Evolutionary conservation across 35 echinoderm and acorn worm species (phyloP).

Genomic region (Stichopus chloronotus): DNA sequence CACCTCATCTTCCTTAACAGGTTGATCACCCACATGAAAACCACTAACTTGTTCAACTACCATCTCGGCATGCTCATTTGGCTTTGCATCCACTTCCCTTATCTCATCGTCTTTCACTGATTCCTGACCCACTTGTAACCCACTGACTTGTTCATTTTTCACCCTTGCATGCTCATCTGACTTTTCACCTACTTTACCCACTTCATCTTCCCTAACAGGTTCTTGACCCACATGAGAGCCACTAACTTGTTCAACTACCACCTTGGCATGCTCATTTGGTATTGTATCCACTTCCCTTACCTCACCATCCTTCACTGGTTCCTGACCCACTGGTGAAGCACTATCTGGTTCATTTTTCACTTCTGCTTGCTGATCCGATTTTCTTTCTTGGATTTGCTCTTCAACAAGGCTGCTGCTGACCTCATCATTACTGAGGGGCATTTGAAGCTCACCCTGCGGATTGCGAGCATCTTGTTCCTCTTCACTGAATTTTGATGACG

Average conservation of each 20-base stretch:
- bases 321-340: not conserved
- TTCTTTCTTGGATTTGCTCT: not conserved
- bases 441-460: too few species aligned
- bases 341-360: not conserved
- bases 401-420: not conserved
- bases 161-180: not conserved
- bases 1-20: not conserved
- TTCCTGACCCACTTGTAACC: not conserved
- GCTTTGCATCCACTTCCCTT: not conserved
- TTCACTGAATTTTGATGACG: too few species aligned
- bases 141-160: not conserved
- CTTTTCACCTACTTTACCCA: not conserved
- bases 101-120: too few species aligned
- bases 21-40: not conserved
- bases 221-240: not conserved
- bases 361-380: not conserved
- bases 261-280: not conserved
- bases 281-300: not conserved
- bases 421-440: too few species aligned
- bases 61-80: not conserved
- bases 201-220: not conserved
- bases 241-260: not conserved
- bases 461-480: too few species aligned
- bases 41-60: not conserved
- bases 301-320: too few species aligned